Percentiles rank a stretch among this genome's conserved stretches.
phyloP scores from a whole-genome alignment of 2,113 vertebrate genomes.

The Pelvicachromis taeniatus region DNA sequence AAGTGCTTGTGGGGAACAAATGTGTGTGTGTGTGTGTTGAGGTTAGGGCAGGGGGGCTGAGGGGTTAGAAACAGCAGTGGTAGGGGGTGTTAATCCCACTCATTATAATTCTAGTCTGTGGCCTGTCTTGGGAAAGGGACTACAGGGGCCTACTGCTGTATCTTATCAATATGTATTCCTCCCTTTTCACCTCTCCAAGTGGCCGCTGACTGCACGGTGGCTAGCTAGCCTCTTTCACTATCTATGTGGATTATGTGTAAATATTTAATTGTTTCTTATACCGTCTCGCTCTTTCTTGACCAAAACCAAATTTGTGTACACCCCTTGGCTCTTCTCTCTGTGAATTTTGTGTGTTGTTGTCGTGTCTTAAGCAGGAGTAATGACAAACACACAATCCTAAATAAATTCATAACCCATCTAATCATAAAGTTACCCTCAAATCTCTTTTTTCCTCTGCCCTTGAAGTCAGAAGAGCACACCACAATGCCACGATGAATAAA shows the following conservation, averaged over 20 bases:
- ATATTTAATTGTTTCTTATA: neutral
- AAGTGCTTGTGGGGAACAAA: slow-evolving; percentile 52
- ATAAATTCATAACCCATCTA: neutral
- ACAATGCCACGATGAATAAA: neutral
- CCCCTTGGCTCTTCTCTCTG: neutral
- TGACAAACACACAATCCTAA: neutral
- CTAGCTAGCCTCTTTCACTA: neutral
- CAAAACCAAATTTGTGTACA: neutral
- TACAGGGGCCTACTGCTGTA: slow-evolving; percentile 53
- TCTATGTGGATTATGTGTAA: neutral
- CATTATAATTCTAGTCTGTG: slow-evolving; percentile 78
- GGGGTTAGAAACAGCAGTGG: slow-evolving; percentile 54
- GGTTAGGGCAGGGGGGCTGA: slow-evolving; percentile 3
- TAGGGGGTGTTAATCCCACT: slow-evolving; percentile 76
- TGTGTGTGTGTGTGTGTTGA: slow-evolving; percentile 25
- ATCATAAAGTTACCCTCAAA: neutral
- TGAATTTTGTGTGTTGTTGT: neutral
- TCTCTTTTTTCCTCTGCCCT: neutral
- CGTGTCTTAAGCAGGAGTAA: neutral
- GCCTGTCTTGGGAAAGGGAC: slow-evolving; percentile 61
- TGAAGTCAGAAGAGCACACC: neutral
- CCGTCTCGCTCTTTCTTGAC: neutral
- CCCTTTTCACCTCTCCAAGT: slow-evolving; percentile 49
- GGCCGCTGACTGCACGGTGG: slow-evolving; percentile 30
- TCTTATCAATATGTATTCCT: slow-evolving; percentile 74